A percentile compares a stretch with the other conserved stretches of the same genome.
These are phyloP conservation scores for Andrena fulva DNA, from an alignment of 2,888 invertebrate genomes.

Conservation along the genomic window DNA sequence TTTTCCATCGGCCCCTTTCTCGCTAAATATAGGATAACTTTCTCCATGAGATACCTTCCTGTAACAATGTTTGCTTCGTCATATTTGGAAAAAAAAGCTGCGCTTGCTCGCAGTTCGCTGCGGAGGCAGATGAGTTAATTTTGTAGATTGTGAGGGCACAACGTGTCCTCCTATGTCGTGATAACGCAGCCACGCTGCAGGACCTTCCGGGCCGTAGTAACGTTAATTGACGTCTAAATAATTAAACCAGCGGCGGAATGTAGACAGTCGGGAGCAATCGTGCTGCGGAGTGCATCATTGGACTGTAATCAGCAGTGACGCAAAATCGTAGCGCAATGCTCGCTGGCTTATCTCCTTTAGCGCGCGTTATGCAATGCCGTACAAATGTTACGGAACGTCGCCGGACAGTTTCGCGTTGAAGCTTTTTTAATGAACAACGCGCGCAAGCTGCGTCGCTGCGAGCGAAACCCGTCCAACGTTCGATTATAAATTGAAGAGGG, in stretches of 20 bases:
- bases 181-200: not conserved
- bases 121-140: constrained; percentile 35
- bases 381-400: not conserved
- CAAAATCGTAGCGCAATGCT: not conserved
- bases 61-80: constrained; percentile 7
- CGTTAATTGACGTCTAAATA: constrained; percentile 50
- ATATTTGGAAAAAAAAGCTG: not conserved
- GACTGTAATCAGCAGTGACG: constrained; percentile 17
- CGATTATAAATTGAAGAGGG: not conserved
- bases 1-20: constrained; percentile 1
- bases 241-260: constrained; percentile 16
- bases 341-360: not conserved
- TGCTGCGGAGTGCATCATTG: constrained; percentile 29
- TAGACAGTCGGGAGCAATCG: constrained; percentile 23
- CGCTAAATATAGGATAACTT: constrained; percentile 31
- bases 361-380: not conserved
- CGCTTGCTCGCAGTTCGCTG: not conserved
- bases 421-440: not conserved
- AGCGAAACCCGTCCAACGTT: not conserved
- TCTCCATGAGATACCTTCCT: constrained; percentile 30
- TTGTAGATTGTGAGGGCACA: constrained; percentile 26
- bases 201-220: constrained; percentile 4
- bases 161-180: constrained; percentile 5
- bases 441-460: not conserved
- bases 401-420: not conserved